Base-by-base conservation (phyloP, 2,113 vertebrate species). In the Microtus pennsylvanicus region DNA sequence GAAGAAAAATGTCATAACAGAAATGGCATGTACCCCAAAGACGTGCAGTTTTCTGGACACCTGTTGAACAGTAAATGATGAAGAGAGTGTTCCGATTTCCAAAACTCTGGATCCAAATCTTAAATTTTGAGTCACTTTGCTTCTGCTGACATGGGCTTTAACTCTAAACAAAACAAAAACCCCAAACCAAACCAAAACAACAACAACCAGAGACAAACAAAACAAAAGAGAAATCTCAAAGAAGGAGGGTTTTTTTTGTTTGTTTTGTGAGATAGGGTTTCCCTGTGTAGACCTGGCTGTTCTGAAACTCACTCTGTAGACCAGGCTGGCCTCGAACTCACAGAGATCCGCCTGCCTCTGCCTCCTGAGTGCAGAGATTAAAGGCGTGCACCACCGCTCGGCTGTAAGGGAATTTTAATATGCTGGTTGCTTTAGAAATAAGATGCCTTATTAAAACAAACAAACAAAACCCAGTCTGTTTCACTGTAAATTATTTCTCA, bases 11-110 rank as follows among this genome's bases (percentile, higher is more conserved):
- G 94, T 87, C 11, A 1, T 55, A 94, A 96, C 63, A 95, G 96
- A 96, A 95, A 77, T 87, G 93, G 78, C 93, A 96, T 38, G 63
- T 63, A 76, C 91, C 96, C 95, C 96, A 97, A 97, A 97, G 96
- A 96, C 70, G 92, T 8, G 70, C 38, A 78, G 86, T 90, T 91
- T 97, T 94, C 87, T 92, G 58, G 94, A 92, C 90, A 96, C 94
- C 95, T 96, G 93, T 95, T 95, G 94, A 93, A 78, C 75, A 94
- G 89, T 81, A 89, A 50, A 67, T 69, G 80, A 58, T 45, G 19
- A 94, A 89, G n/a, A 95, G 45, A 87, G 0, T 91, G 70, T 91
- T 94, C 94, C 0, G 35, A 80, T 93, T 89, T 92, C 21, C n/a
- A 72, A 96, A 97, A 90, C 38, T 52, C 67, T 61, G 30, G 14